Base-by-base conservation (phyloP, 2,113 vertebrate genomes). In the Serilophus lunatus region DNA sequence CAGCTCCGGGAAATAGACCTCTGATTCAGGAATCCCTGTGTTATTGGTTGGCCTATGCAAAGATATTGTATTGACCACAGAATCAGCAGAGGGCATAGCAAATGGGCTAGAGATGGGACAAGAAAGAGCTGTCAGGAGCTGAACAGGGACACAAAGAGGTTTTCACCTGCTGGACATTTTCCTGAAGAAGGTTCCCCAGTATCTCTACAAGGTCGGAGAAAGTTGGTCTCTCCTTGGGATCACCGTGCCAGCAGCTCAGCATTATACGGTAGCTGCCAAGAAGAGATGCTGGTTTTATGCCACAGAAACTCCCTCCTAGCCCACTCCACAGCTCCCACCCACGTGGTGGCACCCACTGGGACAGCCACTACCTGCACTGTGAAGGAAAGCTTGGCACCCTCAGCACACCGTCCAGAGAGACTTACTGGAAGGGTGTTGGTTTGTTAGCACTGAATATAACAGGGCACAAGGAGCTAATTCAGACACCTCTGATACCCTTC, bases 161-260 rank as follows among this genome's bases (percentile, higher is more conserved):
- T 91, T 98, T 98, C 85, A 99, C 99, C 96, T 99, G 98, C 44
- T 97, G 98, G 84, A 97, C 97, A 13, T 99, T 98, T 49, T 98
- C 98, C 96, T 99, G 99, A 71, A 99, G 98, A 91, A 99, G 98
- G 96, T 99, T 98, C 50, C 99, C 99, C 86, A 99, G 97, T 90
- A 98, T 99, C 96, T 99, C 99, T 88, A 99, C 98, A 92, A 99
- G 97, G 40, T 98, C 98, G 0, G 98, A 98, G 95, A 99, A 99
- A 0, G 97, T 98, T 1, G 99, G 99, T 82, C 99, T 98, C 56
- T 99, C 98, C 89, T 98, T 99, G 87, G 99, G 99, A 94, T 99
- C 99, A 2, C 99, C 98, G 0, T 99, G 98, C 99, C 99, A 99
- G 97, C 99, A 99, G 97, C 98, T 99, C 97, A 99, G 97, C 99